Evolutionary conservation across 2,113 vertebrate species (phyloP).

Genomic region (Microtus oregoni): DNA sequence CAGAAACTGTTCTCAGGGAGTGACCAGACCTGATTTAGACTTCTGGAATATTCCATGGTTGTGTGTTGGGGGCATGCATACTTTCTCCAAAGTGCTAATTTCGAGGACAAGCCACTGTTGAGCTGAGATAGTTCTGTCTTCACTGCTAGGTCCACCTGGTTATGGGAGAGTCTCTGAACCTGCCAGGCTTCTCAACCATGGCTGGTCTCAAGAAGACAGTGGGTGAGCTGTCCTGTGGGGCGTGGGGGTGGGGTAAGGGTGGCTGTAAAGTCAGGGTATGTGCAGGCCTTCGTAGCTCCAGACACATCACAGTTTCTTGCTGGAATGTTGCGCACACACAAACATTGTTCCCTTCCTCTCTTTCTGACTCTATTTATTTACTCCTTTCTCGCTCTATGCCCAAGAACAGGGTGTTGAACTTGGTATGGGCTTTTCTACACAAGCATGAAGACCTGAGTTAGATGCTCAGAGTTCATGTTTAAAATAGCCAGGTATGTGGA

Average conservation of each 20-base stretch:
- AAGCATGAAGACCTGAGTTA: too few relatives aligned
- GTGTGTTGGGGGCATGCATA: rapidly evolving
- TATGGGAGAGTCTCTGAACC: not conserved
- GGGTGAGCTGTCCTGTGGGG: not conserved
- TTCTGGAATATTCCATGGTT: not conserved
- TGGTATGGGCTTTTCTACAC: too few relatives aligned
- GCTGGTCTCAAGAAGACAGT: not conserved
- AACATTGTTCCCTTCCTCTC: not conserved
- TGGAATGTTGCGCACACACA: not conserved
- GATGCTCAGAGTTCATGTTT: not conserved
- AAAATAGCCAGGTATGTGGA: not conserved
- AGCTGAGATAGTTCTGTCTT: not conserved
- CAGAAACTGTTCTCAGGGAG: not conserved
- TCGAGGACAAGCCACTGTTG: not conserved
- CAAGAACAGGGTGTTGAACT: not conserved
- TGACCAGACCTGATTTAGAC: too few relatives aligned
- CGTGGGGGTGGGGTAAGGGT: rapidly evolving
- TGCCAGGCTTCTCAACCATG: not conserved
- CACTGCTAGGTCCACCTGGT: not conserved
- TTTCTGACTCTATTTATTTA: not conserved
- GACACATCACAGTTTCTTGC: not conserved
- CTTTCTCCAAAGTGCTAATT: not conserved
- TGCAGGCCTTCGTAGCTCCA: not conserved
- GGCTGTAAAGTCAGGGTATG: rapidly evolving
- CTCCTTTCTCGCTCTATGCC: not conserved